Percentiles rank a stretch among this genome's conserved stretches.
Evolutionary conservation across 2,113 vertebrate species (phyloP).

Genomic region (Corythoichthys haematopterus): DNA sequence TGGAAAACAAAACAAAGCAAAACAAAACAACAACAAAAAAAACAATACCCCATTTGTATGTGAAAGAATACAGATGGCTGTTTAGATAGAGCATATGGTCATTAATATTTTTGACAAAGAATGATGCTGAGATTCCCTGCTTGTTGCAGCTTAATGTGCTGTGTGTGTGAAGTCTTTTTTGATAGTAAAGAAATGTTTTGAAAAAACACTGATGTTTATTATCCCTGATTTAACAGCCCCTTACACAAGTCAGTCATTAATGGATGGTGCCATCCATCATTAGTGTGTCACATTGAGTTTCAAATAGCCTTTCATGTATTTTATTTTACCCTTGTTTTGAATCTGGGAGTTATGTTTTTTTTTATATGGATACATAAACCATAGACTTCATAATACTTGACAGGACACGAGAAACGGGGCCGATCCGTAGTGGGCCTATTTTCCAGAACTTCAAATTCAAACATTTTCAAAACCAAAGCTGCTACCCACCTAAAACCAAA

Average conservation of each 20-base stretch:
- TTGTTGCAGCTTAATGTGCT: background rate
- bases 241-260: background rate
- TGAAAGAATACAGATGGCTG: background rate
- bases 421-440: no score
- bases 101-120: background rate
- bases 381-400: no score
- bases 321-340: no score
- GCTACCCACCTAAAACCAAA: no score
- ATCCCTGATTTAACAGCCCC: background rate
- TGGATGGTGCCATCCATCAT: background rate
- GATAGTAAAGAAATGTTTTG: background rate
- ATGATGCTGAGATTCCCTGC: background rate
- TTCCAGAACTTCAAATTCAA: no score
- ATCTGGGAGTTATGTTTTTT: no score
- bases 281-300: background rate
- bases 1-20: background rate
- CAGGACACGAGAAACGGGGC: no score
- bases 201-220: background rate
- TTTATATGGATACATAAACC: no score
- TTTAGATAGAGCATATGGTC: background rate
- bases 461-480: no score
- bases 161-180: background rate
- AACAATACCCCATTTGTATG: background rate
- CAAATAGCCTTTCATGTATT: no score
- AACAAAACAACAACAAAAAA: background rate